A percentile compares a stretch with the other conserved stretches of the same genome.
These are phyloP conservation scores for Lepus timidus DNA, from an alignment of 2,113 vertebrate genomes.

Conservation along the genomic window DNA sequence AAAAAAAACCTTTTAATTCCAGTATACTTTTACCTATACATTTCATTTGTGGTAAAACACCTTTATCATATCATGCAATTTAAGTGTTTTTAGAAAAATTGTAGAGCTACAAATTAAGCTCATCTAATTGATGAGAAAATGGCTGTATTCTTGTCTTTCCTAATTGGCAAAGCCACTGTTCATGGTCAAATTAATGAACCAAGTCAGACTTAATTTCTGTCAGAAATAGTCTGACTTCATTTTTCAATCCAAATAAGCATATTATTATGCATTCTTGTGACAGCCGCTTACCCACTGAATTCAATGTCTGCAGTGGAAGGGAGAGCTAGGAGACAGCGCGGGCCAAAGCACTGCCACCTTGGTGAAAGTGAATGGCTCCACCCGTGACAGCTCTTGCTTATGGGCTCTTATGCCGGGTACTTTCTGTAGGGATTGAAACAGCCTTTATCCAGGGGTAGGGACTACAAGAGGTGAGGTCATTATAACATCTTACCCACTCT, in stretches of 20 bases:
- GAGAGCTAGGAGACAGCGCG: neutral
- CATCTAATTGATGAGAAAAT: slow-evolving; percentile 6
- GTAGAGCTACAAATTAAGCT: neutral
- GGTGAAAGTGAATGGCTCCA: neutral
- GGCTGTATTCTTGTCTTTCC: neutral
- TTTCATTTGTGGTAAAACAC: slow-evolving; percentile 27
- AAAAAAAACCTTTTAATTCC: slow-evolving; percentile 46
- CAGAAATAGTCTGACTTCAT: slow-evolving; percentile 40
- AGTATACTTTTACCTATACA: neutral
- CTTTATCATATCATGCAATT: slow-evolving; percentile 32
- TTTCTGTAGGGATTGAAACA: neutral
- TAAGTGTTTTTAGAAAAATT: slow-evolving; percentile 33
- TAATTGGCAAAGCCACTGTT: slow-evolving; percentile 10
- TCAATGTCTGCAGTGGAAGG: neutral
- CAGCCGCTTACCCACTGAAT: slow-evolving; percentile 33
- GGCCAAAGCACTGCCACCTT: neutral
- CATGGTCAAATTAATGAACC: slow-evolving; percentile 38
- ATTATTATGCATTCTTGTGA: neutral
- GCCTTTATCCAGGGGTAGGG: neutral
- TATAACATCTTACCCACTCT: neutral
- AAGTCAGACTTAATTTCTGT: slow-evolving; percentile 58
- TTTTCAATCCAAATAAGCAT: slow-evolving; percentile 56
- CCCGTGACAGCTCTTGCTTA: neutral
- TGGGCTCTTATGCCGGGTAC: neutral
- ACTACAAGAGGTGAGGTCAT: neutral